Base-by-base conservation (phyloP, 2,113 vertebrate genomes). In the Proterorhinus semilunaris region DNA sequence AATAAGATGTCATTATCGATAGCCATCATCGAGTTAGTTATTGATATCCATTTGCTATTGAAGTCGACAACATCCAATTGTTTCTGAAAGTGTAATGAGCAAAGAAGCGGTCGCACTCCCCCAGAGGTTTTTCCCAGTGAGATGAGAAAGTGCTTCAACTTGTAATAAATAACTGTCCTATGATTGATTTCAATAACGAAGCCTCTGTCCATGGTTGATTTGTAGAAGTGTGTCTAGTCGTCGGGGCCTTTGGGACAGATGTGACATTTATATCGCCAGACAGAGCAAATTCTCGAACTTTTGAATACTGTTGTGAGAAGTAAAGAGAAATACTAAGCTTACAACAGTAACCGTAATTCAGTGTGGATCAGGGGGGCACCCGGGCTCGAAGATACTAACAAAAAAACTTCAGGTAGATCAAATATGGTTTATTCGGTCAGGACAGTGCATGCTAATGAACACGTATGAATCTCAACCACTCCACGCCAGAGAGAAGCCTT, bases 31-130 rank as follows among this genome's bases (percentile, higher is more conserved):
- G 54, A 72, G 63, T 16, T n/a, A 11, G 73, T 65, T 70, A 84
- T 82, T 74, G 72, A 86, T 80, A 71, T 68, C 65, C 53, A 47
- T 65, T 69, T 74, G 77, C 76, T 79, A 62, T 64, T 64, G 66
- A 67, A 50, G 53, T 62, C 36, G 4, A 36, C 27, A 45, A 51
- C 52, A 53, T 66, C 52, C 62, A 71, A 65, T 51, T 62, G 68
- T 7, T 13, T 43, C 42, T 49, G 36, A 65, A 55, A 36, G 15
- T 54, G 17, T 68, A 71, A 72, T 75, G 17, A 52, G 15, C 12
- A 52, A 66, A 78, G 47, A 66, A 62, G 47, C 52, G 47, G 42
- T 15, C 21, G 48, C 48, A 57, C n/a, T 66, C 43, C 15, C 50
- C 59, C 15, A 57, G 13, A 52, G 27, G 12, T 46, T 51, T 13